phyloP scores from a whole-genome alignment of 2,888 invertebrate genomes.

The Caenorhabditis wallacei region DNA sequence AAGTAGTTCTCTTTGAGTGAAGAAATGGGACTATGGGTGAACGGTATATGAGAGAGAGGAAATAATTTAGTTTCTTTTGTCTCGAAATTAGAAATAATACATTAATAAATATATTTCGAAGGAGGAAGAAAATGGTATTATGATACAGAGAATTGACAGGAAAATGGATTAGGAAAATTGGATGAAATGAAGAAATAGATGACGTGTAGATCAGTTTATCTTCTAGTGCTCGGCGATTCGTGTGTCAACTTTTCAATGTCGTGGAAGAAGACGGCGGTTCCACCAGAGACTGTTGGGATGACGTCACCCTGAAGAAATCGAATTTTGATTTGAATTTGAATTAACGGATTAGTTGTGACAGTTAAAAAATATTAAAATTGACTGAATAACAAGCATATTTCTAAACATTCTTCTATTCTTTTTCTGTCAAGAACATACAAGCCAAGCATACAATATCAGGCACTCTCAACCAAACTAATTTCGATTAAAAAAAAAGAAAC shows the following conservation, averaged over 20 bases:
- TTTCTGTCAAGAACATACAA: too few relatives aligned
- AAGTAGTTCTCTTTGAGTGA: conserved; percentile 27
- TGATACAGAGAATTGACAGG: conserved; percentile 28
- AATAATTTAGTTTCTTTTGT: conserved; percentile 26
- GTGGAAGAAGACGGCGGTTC: conserved; percentile 94
- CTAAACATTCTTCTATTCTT: too few relatives aligned
- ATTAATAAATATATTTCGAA: conserved; percentile 28
- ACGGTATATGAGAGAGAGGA: neutral
- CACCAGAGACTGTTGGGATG: conserved; percentile 94
- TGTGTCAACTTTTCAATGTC: conserved; percentile 89
- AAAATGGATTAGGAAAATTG: conserved; percentile 8
- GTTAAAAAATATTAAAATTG: too few relatives aligned
- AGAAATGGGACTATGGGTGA: conserved; percentile 40
- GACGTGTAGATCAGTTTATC: conserved; percentile 8
- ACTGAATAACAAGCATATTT: too few relatives aligned
- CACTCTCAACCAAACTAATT: neutral
- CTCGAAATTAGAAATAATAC: conserved; percentile 7
- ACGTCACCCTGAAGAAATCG: conserved; percentile 89
- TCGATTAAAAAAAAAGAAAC: neutral
- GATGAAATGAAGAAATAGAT: neutral
- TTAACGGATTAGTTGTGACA: neutral
- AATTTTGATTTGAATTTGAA: neutral
- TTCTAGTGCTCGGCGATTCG: conserved; percentile 67
- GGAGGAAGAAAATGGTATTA: conserved; percentile 19
- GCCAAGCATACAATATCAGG: too few relatives aligned